Evolutionary conservation across 2,113 vertebrate species (phyloP).

Genomic region (Lota lota): DNA sequence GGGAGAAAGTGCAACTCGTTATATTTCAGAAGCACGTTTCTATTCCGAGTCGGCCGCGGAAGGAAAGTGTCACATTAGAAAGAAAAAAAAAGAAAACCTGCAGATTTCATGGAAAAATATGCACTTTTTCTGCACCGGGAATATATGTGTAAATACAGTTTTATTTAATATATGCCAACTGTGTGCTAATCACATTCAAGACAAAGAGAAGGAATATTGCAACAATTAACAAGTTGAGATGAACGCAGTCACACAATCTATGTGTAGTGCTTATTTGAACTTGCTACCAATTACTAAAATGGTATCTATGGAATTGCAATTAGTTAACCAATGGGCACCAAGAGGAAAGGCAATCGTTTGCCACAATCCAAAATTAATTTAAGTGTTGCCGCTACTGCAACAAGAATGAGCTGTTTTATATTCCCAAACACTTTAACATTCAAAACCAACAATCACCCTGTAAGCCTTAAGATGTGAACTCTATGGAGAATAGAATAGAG

Average conservation of each 20-base stretch:
- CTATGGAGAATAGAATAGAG: not conserved
- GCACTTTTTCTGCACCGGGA: slow-evolving; percentile 12
- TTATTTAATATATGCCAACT: slow-evolving; percentile 30
- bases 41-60: slow-evolving; percentile 32
- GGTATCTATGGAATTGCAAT: slow-evolving; percentile 59
- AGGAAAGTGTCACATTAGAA: slow-evolving; percentile 31
- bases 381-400: slow-evolving; percentile 1
- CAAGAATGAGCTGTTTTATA: not conserved
- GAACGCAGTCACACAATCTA: slow-evolving; percentile 43
- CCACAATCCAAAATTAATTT: not conserved
- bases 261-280: slow-evolving; percentile 57
- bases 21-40: slow-evolving; percentile 26
- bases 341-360: slow-evolving; percentile 19
- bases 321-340: slow-evolving; percentile 46
- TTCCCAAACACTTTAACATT: slow-evolving; percentile 1
- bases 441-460: not conserved
- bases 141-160: slow-evolving; percentile 45
- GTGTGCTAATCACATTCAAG: slow-evolving; percentile 63
- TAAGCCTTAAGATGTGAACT: not conserved
- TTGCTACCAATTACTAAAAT: slow-evolving; percentile 60
- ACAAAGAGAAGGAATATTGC: slow-evolving; percentile 54
- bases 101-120: slow-evolving; percentile 35
- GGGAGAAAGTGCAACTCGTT: slow-evolving; percentile 32
- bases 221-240: slow-evolving; percentile 64
- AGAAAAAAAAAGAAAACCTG: slow-evolving; percentile 18